These are phyloP conservation scores for Dolichopus griseipennis DNA, from an alignment of 2,888 invertebrate species.

Conservation along the genomic window DNA sequence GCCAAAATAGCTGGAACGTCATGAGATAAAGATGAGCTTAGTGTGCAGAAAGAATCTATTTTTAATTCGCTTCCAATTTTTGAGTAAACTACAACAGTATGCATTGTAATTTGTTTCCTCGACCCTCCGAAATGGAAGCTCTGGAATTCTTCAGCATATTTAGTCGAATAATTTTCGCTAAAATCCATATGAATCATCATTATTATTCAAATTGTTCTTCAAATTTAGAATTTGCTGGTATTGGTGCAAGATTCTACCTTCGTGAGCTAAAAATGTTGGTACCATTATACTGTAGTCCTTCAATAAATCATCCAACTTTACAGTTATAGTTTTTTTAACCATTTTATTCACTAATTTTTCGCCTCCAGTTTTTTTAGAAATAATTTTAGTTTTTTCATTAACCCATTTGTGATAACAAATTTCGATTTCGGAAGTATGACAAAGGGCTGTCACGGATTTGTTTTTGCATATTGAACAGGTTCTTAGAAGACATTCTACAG, in stretches of 20 bases:
- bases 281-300: not conserved
- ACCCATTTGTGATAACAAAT: too few species aligned
- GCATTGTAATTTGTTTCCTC: not conserved
- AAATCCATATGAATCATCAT: not conserved
- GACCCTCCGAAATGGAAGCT: not conserved
- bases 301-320: not conserved
- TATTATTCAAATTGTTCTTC: not conserved
- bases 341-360: not conserved
- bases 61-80: not conserved
- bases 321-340: not conserved
- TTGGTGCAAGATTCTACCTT: not conserved
- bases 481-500: too few species aligned
- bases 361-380: too few species aligned
- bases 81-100: conserved; percentile 8
- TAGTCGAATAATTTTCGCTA: not conserved
- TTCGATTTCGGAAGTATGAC: too few species aligned
- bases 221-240: not conserved
- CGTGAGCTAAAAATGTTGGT: not conserved
- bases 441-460: too few species aligned
- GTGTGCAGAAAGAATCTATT: not conserved
- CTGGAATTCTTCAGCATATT: not conserved
- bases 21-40: not conserved
- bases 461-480: too few species aligned
- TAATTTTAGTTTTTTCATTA: too few species aligned
- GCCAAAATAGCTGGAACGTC: conserved; percentile 14